Conservation (phyloP, 2,113 vertebrate species). For the Copsychus sechellarum region DNA sequence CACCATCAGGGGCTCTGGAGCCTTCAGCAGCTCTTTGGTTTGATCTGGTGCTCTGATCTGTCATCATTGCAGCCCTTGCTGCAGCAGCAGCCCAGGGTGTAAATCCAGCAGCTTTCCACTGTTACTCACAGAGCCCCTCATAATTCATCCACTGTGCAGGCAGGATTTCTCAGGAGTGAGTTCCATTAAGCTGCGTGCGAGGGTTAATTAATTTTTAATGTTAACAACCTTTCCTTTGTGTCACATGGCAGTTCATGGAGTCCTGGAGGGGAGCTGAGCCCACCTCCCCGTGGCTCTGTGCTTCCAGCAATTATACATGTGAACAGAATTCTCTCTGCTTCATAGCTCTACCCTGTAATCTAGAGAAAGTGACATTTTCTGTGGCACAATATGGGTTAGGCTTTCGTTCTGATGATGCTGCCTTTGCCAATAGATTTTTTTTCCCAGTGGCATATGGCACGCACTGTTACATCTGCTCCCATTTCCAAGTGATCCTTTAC, state of each 20-base stretch:
- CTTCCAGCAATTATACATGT: neutral
- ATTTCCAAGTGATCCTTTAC: constrained; percentile 46
- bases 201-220: constrained; percentile 53
- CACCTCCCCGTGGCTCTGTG: neutral
- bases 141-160: neutral
- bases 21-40: neutral
- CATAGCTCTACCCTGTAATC: constrained; percentile 50
- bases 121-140: neutral
- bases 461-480: constrained; percentile 53
- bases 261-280: neutral
- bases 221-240: constrained; percentile 39
- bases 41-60: rapidly evolving
- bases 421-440: constrained; percentile 45
- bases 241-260: neutral
- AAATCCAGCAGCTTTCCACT: neutral
- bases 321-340: constrained; percentile 21
- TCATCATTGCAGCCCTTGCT: neutral
- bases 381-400: constrained; percentile 22
- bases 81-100: neutral
- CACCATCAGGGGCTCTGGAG: neutral
- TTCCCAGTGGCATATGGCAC: constrained; percentile 45
- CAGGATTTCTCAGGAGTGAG: neutral
- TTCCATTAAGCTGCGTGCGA: neutral
- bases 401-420: constrained; percentile 17
- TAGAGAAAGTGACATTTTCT: constrained; percentile 63